Conservation (phyloP, 2,797 vertebrate genomes). For the Melanotaenia boesemani region DNA sequence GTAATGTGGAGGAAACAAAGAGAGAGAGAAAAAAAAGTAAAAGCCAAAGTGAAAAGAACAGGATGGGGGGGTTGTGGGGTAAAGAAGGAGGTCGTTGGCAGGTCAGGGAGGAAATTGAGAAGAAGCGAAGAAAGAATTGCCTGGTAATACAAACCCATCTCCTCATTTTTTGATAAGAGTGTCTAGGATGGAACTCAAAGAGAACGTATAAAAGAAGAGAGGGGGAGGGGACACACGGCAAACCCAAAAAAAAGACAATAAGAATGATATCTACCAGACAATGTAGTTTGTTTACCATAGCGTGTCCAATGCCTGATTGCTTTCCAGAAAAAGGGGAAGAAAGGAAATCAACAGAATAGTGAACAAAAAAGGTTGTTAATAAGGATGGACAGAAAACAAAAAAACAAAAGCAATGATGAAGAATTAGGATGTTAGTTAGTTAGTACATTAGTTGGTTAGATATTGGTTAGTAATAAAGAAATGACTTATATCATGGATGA, state of each 20-base stretch:
- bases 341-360: conserved; percentile 99
- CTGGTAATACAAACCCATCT: conserved; percentile 89
- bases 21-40: conserved; percentile 67
- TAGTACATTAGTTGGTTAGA: conserved; percentile 98
- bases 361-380: conserved; percentile 91
- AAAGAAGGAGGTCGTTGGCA: conserved; percentile 79
- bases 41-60: conserved; percentile 76
- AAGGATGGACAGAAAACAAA: conserved; percentile 95
- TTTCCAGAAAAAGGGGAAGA: conserved; percentile 93
- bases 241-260: conserved; percentile 95
- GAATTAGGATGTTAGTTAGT: conserved; percentile 99
- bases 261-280: conserved; percentile 99
- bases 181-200: conserved; percentile 88
- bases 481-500: conserved; percentile 96
- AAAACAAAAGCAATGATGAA: conserved; percentile 93
- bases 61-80: conserved; percentile 76
- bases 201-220: conserved; percentile 84
- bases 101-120: conserved; percentile 80
- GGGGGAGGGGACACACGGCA: conserved; percentile 96
- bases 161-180: conserved; percentile 87
- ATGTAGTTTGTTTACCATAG: conserved; percentile 99
- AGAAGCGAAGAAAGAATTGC: conserved; percentile 84
- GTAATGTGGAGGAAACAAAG: conserved; percentile 77
- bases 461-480: conserved; percentile 89
- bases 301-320: conserved; percentile 99